Evolutionary conservation across 2,888 invertebrate species (phyloP), one percentile per base, ranked within the genome.

Genomic region (Cartodere bifasciata): DNA sequence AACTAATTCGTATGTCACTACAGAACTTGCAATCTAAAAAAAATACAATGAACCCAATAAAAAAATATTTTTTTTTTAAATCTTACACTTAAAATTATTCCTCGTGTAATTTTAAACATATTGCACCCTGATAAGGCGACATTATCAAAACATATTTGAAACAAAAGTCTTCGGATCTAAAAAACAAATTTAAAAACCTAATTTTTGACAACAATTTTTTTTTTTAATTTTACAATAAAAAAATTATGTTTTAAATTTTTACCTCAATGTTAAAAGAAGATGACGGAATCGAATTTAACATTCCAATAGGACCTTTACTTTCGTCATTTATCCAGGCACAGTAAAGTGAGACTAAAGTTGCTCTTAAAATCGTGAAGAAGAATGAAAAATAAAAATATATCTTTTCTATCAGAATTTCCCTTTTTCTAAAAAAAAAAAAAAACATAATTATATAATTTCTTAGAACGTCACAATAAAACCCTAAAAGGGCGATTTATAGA

Each of bases 361-460:
- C 72, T 28, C 78, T 61, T 4, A 64, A 55, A 26, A 78, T 60
- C 14, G 79, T 55, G 46, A 70, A 78, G 7, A 71, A 68, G 37
- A 79, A 67, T 0, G 79, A 80, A 47, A 68, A 75, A 27, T 73
- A 58, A 43, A 75, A 76, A 50, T 79, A 79, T 2, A 66, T 43
- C 0, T 68, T 66, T 28, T 71, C 67, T 41, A 72, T 63, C 33
- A 66, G 56, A 3, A 69, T 68, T 9, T 62, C 64, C 21, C 73
- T 59, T 14, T 62, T 55, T 16, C 63, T 62, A 35, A 36, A 53
- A 49, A 30, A 13, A 31, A 7, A 24, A 5, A 23, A 6, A 23
- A 23, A 10, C 9, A 9, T 7, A 9, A 23, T 23, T 23, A 9
- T 23, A n/a, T n/a, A n/a, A n/a, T n/a, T n/a, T n/a, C n/a, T n/a